Evolutionary conservation across 1,140 invertebrate species (phyloP), one percentile per base, ranked within the genome.

Genomic region (Drosophila cardini): DNA sequence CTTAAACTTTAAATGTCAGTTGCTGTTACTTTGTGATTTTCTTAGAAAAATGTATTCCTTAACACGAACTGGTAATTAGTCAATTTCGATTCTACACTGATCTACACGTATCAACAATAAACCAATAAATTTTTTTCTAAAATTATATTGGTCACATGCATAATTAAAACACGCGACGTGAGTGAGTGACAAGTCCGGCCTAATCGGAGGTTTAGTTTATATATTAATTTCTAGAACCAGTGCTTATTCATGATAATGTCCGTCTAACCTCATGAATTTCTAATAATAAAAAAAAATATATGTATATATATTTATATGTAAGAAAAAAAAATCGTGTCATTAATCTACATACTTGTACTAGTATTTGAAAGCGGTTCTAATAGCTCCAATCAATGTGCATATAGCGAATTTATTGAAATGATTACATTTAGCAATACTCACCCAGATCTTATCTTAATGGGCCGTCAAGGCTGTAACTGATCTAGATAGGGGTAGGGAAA

Each of bases 151-250:
- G 7, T 32, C 62, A 64, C 62, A 55, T 64, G 48, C 10, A 64
- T 46, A 32, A 43, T 15, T 32, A 40, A 38, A 40, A 38, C 63
- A 72, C 55, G 70, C 70, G 55, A 72, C 62, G 38, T 67, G 70
- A 53, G 26, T 67, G 30, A 32, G 48, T 61, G 30, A 16, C 2
- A 48, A 38, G 18, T 50, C 11, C 52, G 60, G n/a, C 38, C 38
- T 53, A 64, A 76, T 55, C 72, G 16, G 9, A 42, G 65, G 57
- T 61, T 50, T 70, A 62, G 16, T 34, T 9, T 34, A 36, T 11
- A 15, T 62, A 48, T 84, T 80, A 71, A 86, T 75, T 80, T 26
- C 69, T 65, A 83, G 72, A 34, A 53, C 30, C 48, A 50, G 48
- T 8, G 48, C 48, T 32, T 26, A 56, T 78, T 71, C 78, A 62